Evolutionary conservation across 2,888 invertebrate species (phyloP), one percentile per base, ranked within the genome.

Genomic region (Formica aserva): DNA sequence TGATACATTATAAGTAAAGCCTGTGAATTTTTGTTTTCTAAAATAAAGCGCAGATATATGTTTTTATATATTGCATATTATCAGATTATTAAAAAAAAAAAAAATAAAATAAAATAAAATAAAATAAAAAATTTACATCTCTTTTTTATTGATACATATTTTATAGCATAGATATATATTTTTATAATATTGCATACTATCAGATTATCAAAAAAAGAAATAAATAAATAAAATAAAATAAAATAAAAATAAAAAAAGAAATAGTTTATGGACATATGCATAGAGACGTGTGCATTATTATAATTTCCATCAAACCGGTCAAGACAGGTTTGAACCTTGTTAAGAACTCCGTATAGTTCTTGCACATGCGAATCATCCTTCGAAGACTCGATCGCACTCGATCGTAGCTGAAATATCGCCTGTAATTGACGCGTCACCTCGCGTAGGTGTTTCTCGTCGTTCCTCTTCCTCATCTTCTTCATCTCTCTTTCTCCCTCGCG

Each of bases 351-450:
- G 3, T 48, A 57, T 35, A 35, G 22, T 22, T 15, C 29, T 38
- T 63, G 35, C 65, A 32, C 45, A 18, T 26, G 60, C 38, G 8
- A 62, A 66, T 29, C n/a, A 69, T 32, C 22, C 48, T 82, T 66
- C 38, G 55, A 57, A 48, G 41, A 4, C 13, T 32, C 35, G 15
- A 15, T 35, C 15, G 66, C n/a, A 48, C 41, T 62, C 18, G 32
- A 22, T 11, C 60, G 52, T 41, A 55, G 45, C 41, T 76, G 71
- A 67, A 65, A 62, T 67, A 78, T 67, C 29, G 65, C 41, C 38
- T 41, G 52, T 90, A 90, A 90, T 90, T 89, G 88, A 90, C 86
- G 90, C 87, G 84, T 90, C 90, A 89, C 85, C 76, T 69, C 65
- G 83, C 82, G 80, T 85, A 83, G 77, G 85, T 83, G 86, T 85